Base-by-base conservation (phyloP, 2,113 vertebrate species). In the Solea senegalensis region DNA sequence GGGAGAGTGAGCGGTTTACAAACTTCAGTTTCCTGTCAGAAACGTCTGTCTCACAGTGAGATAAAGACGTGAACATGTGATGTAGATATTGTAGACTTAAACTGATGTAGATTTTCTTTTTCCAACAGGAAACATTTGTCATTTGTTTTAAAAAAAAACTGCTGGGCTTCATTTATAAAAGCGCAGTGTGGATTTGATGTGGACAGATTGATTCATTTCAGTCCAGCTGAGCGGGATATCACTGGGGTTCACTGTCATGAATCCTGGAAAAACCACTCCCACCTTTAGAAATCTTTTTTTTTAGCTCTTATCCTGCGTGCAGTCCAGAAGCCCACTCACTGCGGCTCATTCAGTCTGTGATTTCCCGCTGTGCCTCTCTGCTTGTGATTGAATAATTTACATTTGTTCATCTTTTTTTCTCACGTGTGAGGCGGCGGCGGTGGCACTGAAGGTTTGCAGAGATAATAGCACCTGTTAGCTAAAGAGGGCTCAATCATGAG, bases 381-480 rank as follows among this genome's bases (percentile, higher is more conserved):
- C 64, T 62, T 72, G 80, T 76, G 73, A 80, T 83, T 66, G 65
- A 66, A 80, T 81, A 65, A 85, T 84, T 86, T 67, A 84, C 80
- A 72, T 88, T 86, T 84, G 84, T 78, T 89, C 81, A 78, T 79
- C 72, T 81, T 79, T 73, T 55, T 61, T 58, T 57, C 68, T 44
- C 50, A 67, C 72, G 56, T 34, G 72, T 7, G 21, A 53, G 70
- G 45, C n/a, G 21, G 34, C 3, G 14, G 48, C 34, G 34, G 34
- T 34, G 34, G 34, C 1, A 1, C 21, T 26, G 3, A 56, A 71
- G 72, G 66, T 86, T 86, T 80, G 67, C 78, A 46, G 48, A 71
- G 76, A 78, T 82, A 77, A 90, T 85, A 60, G 68, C 83, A 83
- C 70, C 83, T 86, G 81, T 88, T 91, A 87, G 77, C 73, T 68